phyloP scores from a whole-genome alignment of 2,888 invertebrate genomes.

The Osmoderma eremita region DNA sequence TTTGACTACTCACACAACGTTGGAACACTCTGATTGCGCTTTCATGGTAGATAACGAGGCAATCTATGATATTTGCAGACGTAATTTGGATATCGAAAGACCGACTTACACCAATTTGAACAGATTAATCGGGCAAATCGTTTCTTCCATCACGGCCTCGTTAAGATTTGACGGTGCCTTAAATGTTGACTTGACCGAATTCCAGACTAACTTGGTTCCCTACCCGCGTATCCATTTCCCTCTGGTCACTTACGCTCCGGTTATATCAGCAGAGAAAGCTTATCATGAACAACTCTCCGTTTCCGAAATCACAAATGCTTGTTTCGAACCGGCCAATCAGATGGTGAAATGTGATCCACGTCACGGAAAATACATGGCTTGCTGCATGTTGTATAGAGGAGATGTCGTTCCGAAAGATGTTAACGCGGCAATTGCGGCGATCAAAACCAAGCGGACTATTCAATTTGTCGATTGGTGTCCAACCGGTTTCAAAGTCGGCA shows the following conservation, averaged over 20 bases:
- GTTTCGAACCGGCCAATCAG: no score
- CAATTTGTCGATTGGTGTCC: no score
- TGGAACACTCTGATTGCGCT: no score
- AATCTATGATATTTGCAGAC: conserved; percentile 90
- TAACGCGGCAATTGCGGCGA: conserved; percentile 89
- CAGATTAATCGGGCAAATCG: conserved; percentile 94
- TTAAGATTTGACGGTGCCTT: conserved; percentile 92
- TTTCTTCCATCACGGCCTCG: conserved; percentile 91
- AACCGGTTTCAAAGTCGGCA: no score
- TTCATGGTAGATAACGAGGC: conserved; percentile 67
- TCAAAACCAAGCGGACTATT: conserved; percentile 81
- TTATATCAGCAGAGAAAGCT: conserved; percentile 93
- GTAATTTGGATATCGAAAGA: conserved; percentile 92
- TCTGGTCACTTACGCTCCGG: conserved; percentile 82
- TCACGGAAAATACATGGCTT: conserved; percentile 71
- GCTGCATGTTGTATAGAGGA: conserved; percentile 93
- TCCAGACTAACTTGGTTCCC: conserved; percentile 95
- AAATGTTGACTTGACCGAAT: conserved; percentile 93
- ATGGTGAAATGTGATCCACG: no score
- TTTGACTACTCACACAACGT: conserved; percentile 67
- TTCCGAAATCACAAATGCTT: conserved; percentile 74
- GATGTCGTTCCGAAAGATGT: conserved; percentile 94
- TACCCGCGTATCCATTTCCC: conserved; percentile 78
- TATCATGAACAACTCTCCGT: conserved; percentile 93
- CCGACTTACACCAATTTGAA: conserved; percentile 97